Conservation (phyloP, 2,888 invertebrate genomes). For the Scaptomyza caliginosa region DNA sequence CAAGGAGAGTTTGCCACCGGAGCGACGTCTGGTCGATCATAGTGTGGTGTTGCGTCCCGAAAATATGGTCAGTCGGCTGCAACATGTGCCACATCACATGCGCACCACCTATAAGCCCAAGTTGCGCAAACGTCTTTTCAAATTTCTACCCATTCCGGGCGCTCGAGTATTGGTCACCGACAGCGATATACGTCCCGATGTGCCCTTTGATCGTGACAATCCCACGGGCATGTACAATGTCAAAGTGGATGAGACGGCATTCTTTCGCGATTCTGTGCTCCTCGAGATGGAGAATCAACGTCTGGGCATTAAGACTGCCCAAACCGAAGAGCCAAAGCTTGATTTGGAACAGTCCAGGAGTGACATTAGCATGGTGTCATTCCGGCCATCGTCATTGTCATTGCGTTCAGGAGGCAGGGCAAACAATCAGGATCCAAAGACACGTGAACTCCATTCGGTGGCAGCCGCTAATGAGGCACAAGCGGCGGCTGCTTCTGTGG, state of each 20-base stretch:
- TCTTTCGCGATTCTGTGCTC: conserved; percentile 51
- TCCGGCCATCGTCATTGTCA: not conserved
- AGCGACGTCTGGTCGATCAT: conserved; percentile 66
- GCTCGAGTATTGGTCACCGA: conserved; percentile 76
- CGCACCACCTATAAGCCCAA: conserved; percentile 54
- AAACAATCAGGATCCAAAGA: not conserved
- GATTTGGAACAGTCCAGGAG: not conserved
- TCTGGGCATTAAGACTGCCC: not conserved
- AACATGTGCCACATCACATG: conserved; percentile 67
- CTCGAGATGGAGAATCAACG: conserved; percentile 15
- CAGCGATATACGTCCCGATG: conserved; percentile 60
- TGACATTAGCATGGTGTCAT: not conserved
- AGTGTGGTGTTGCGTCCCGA: conserved; percentile 47
- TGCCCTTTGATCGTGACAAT: conserved; percentile 51
- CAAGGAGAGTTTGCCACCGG: conserved; percentile 56
- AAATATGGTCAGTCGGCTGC: conserved; percentile 55
- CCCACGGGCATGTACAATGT: conserved; percentile 59
- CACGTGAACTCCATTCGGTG: not conserved
- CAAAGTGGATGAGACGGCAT: conserved; percentile 41
- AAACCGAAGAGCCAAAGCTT: rapidly evolving
- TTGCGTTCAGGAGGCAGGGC: not conserved
- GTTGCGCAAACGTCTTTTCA: conserved; percentile 76
- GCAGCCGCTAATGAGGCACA: conserved; percentile 11
- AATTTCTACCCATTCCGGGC: conserved; percentile 77
- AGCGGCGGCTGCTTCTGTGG: not conserved